These are phyloP conservation scores for Gallinago jamesoni DNA, from an alignment of 2,113 vertebrate genomes.

Conservation along the genomic window DNA sequence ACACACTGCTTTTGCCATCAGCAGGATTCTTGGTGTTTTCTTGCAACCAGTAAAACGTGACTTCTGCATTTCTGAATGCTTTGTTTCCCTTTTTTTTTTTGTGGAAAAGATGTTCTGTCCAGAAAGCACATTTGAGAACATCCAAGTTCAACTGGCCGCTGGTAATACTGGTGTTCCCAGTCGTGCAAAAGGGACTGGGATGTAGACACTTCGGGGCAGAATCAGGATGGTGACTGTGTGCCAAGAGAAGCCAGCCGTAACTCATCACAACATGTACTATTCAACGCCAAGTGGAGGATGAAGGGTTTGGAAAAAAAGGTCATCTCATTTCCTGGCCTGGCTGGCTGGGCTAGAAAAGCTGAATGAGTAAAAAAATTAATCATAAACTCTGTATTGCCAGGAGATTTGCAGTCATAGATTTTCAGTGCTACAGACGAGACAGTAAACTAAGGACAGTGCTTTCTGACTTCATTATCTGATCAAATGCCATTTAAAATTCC, in stretches of 20 bases:
- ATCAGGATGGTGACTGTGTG: not conserved
- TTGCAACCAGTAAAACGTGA: not conserved
- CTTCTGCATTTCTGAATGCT: not conserved
- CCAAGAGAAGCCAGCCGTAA: not conserved
- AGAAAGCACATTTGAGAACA: not conserved
- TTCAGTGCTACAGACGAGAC: not conserved
- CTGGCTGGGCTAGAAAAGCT: not conserved
- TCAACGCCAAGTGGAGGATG: not conserved
- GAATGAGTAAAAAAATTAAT: not conserved
- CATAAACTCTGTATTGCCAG: not conserved
- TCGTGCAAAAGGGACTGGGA: not conserved
- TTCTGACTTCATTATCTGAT: not conserved
- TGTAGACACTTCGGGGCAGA: not conserved
- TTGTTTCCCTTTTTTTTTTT: not conserved
- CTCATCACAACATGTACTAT: not conserved
- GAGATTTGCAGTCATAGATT: not conserved
- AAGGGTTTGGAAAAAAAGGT: not conserved
- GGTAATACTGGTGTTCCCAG: not conserved
- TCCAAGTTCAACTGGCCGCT: not conserved
- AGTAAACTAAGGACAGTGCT: not conserved
- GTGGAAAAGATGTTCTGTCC: not conserved
- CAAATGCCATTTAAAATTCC: not conserved
- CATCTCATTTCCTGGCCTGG: not conserved
- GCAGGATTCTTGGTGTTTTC: not conserved
- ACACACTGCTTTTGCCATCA: not conserved